A percentile compares a stretch with the other conserved stretches of the same genome.
Conservation (phyloP, 1,140 invertebrate genomes). For the Leptinotarsa defecta region DNA sequence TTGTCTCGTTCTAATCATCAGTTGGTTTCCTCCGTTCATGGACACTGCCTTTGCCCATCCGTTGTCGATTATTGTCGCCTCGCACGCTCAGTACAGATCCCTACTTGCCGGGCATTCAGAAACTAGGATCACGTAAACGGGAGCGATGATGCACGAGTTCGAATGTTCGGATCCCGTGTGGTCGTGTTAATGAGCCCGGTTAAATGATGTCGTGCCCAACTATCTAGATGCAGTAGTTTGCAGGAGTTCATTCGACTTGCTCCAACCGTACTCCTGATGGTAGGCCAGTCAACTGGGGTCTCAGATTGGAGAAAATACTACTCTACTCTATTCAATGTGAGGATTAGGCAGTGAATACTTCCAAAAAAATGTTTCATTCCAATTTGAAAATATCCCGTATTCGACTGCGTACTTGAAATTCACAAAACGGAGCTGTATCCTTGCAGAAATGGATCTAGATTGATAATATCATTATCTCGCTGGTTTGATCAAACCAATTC, state of each 20-base stretch:
- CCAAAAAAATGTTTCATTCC: no score
- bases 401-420: no score
- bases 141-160: background rate
- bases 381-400: no score
- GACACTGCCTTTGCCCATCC: background rate
- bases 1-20: no score
- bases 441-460: no score
- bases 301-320: no score
- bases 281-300: background rate
- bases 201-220: background rate
- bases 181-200: slow-evolving; percentile 2
- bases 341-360: no score
- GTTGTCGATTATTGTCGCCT: background rate
- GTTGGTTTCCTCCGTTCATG: no score
- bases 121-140: background rate
- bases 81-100: background rate
- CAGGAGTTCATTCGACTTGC: background rate
- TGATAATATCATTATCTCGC: no score
- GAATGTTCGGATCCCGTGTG: background rate
- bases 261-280: background rate
- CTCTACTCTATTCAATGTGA: no score
- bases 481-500: no score
- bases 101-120: background rate
- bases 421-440: no score
- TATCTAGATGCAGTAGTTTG: background rate